Percentiles rank a stretch among this genome's conserved stretches.
Evolutionary conservation across 1,140 invertebrate species (phyloP).

Genomic region (Drosophila bipectinata): DNA sequence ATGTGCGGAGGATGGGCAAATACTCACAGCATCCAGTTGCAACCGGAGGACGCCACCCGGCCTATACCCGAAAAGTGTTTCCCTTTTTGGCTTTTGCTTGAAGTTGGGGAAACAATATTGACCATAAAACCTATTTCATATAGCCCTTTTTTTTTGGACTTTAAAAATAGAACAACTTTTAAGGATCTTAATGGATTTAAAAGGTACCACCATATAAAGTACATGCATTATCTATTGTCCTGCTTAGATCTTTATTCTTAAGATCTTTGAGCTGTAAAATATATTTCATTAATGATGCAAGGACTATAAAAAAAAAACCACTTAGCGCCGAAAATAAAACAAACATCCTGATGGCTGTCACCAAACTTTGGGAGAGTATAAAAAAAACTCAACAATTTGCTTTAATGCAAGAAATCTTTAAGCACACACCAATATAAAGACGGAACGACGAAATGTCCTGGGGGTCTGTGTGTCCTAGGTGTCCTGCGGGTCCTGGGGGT

Average conservation of each 20-base stretch:
- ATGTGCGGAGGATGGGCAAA: constrained; percentile 44
- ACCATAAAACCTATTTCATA: neutral
- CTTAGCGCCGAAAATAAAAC: constrained; percentile 5
- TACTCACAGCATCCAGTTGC: constrained; percentile 9
- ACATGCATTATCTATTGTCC: neutral
- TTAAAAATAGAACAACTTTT: neutral
- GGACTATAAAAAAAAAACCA: constrained; percentile 26
- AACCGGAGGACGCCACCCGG: constrained; percentile 11
- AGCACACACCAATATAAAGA: constrained; percentile 22
- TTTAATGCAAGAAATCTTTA: constrained; percentile 58
- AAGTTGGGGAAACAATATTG: neutral
- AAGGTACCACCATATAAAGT: too few species aligned
- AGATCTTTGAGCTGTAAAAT: constrained; percentile 15
- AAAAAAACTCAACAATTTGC: constrained; percentile 62
- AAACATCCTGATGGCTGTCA: constrained; percentile 20
- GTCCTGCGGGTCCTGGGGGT: constrained; percentile 15
- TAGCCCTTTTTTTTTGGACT: neutral
- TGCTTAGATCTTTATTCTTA: neutral
- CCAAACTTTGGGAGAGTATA: constrained; percentile 25
- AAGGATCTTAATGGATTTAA: neutral
- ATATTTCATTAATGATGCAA: constrained; percentile 20
- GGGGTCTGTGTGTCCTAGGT: neutral
- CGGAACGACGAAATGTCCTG: constrained; percentile 38
- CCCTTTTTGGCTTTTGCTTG: constrained; percentile 6
- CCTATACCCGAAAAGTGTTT: constrained; percentile 10